Evolutionary conservation across 1,140 invertebrate species (phyloP), one percentile per base, ranked within the genome.

Genomic region (Solen grandis): DNA sequence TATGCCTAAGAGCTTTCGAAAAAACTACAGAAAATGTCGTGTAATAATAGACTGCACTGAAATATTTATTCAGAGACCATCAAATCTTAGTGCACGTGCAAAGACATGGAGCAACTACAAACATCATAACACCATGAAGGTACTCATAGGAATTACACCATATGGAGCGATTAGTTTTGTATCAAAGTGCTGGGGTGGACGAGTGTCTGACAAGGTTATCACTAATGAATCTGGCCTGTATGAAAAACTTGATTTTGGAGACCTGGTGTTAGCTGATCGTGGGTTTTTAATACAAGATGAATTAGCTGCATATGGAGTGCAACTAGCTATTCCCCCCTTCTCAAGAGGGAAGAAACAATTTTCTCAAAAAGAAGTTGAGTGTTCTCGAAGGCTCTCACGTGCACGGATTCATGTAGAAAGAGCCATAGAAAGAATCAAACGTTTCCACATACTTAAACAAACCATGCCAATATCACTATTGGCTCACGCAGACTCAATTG

Each of bases 151-250:
- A 14, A 72, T 70, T 38, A 85, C 66, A 27, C 81, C 83, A 68
- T 41, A 65, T 35, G 74, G 80, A 22, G 27, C n/a, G 16, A 66
- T 85, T 0, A 62, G 36, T 65, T 82, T 77, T 52, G 36, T 82
- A 0, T 82, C 80, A 5, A 76, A 72, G 22, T 80, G 72, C 1
- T 85, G 74, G 80, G 74, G 75, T 52, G 83, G 83, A 8, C 31
- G 62, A 16, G 38, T 59, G 13, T 68, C 72, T 57, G 80, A 83
- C 57, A 77, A 80, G 52, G n/a, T 57, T 19, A 55, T 72, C 16
- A 69, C 57, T 31, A 52, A 73, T 29, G 31, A 68, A n/a, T 54
- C 52, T 68, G 75, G 63, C 31, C 59, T 76, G 57, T 73, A 81
- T 22, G 27, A 62, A 5, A 55, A 83, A 25, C 29, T 80, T 5